Percentiles rank a stretch among this genome's conserved stretches.
phyloP scores from a whole-genome alignment of 30 jellyfish, hydroid and myxozoan genomes.

The Rhopilema esculentum region DNA sequence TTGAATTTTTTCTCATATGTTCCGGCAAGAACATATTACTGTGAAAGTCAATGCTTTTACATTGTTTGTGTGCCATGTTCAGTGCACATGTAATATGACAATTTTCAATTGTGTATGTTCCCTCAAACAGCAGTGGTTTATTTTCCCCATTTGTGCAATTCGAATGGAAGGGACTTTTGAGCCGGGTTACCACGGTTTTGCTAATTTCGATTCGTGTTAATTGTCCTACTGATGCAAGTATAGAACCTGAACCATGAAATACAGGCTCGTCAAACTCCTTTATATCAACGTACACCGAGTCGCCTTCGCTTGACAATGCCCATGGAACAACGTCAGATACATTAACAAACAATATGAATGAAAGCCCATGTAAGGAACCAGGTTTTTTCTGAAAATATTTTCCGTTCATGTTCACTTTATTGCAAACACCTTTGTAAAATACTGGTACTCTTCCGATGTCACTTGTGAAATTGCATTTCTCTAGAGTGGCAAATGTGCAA shows the following conservation, averaged over 20 bases:
- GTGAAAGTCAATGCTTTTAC: conserved; percentile 9
- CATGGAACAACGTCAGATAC: conserved; percentile 2
- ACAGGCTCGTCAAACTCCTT: conserved; percentile 45
- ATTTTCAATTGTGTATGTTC: conserved; percentile 35
- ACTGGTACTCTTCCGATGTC: conserved; percentile 25
- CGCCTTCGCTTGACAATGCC: not conserved
- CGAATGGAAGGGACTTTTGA: conserved; percentile 47
- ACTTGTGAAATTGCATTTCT: conserved; percentile 12
- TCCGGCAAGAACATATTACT: conserved; percentile 22
- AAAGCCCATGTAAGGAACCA: conserved; percentile 41
- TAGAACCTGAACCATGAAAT: conserved; percentile 5
- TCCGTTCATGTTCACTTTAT: conserved; percentile 43
- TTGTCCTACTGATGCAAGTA: conserved; percentile 36
- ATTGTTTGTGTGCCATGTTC: not conserved
- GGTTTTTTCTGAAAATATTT: conserved; percentile 17
- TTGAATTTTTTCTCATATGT: not conserved
- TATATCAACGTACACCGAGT: conserved; percentile 13
- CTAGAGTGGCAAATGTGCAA: not conserved
- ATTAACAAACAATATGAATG: conserved; percentile 22
- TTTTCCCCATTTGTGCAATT: conserved; percentile 45
- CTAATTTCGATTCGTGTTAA: conserved; percentile 36
- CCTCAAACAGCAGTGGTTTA: conserved; percentile 10
- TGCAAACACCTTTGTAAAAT: conserved; percentile 20
- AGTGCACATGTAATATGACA: conserved; percentile 53
- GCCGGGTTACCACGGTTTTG: conserved; percentile 10